A percentile compares a stretch with the other conserved stretches of the same genome.
Evolutionary conservation across 2,113 vertebrate genomes (phyloP).

Genomic region (Apteryx owenii): DNA sequence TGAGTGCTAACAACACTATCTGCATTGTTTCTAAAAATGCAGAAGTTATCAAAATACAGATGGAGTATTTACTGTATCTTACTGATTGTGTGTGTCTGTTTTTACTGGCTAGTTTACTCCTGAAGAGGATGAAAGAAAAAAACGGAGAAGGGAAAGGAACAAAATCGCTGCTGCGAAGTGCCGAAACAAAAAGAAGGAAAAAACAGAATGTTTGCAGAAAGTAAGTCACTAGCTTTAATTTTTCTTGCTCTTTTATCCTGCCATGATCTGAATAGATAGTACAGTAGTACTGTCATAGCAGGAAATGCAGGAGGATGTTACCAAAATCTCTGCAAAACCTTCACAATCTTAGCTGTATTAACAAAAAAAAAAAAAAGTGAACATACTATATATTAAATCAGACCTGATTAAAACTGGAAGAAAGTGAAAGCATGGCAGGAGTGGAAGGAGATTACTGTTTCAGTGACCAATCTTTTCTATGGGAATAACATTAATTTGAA

Average conservation of each 20-base stretch:
- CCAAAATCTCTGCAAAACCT: not conserved
- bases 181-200: constrained; percentile 98
- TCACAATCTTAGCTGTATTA: not conserved
- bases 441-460: not conserved
- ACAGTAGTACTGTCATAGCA: not conserved
- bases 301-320: not conserved
- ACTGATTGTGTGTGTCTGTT: not conserved
- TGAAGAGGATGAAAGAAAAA: constrained; percentile 91
- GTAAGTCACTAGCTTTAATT: constrained; percentile 71
- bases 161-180: constrained; percentile 97
- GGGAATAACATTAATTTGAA: not conserved
- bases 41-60: not conserved
- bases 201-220: constrained; percentile 92
- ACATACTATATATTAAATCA: not conserved
- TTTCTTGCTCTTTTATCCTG: not conserved
- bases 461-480: not conserved
- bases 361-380: not conserved
- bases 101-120: constrained; percentile 73
- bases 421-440: not conserved
- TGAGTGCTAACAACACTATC: not conserved
- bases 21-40: not conserved
- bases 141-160: constrained; percentile 92
- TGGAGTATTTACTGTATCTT: not conserved
- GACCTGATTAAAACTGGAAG: not conserved
- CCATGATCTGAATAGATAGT: not conserved